phyloP scores from a whole-genome alignment of 2,797 vertebrate species.

The Pantherophis alleghaniensis region DNA sequence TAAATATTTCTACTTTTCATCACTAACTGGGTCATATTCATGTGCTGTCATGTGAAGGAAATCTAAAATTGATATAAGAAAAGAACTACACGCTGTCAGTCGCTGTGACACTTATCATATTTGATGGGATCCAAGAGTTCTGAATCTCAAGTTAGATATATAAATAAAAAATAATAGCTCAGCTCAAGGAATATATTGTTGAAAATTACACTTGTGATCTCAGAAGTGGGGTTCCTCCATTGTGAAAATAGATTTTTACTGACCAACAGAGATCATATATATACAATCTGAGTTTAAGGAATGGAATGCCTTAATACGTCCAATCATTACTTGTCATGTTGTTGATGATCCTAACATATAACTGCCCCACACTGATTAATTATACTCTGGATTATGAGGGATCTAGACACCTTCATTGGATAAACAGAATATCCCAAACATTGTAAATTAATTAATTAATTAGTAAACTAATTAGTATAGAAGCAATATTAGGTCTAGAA shows the following conservation, averaged over 20 bases:
- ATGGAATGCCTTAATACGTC: not conserved
- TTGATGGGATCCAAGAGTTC: not conserved
- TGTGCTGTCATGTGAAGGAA: not conserved
- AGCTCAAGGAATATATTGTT: not conserved
- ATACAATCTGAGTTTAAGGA: not conserved
- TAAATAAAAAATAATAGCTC: not conserved
- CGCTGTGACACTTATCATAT: not conserved
- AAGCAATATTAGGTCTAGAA: not conserved
- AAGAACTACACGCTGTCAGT: not conserved
- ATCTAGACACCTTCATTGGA: not conserved
- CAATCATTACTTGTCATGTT: not conserved
- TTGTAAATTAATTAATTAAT: not conserved
- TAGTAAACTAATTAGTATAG: not conserved
- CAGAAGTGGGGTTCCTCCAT: not conserved
- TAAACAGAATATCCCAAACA: not conserved
- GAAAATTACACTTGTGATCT: not conserved
- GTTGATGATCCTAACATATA: not conserved
- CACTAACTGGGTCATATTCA: constrained; percentile 11
- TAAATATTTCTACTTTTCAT: constrained; percentile 12
- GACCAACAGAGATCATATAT: not conserved
- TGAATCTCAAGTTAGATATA: not conserved
- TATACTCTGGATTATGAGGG: not conserved
- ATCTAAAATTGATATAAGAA: not conserved
- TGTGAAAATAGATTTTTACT: not conserved
- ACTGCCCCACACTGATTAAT: not conserved